Evolutionary conservation across 2,113 vertebrate species (phyloP).

Genomic region (Labeo rohita): DNA sequence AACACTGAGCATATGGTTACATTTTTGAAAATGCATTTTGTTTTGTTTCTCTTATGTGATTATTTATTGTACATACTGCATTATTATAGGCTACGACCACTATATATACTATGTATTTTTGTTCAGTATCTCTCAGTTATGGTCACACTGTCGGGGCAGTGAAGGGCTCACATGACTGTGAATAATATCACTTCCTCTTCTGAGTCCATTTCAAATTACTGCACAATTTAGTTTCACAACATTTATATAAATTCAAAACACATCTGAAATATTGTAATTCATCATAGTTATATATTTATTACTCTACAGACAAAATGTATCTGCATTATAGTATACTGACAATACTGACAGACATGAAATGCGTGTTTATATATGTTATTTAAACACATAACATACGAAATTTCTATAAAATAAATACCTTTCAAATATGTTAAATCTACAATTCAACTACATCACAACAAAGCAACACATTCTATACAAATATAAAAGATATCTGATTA

Average conservation of each 20-base stretch:
- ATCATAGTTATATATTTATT: not conserved
- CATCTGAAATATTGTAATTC: not conserved
- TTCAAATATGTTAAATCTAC: not conserved
- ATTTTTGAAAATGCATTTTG: not conserved
- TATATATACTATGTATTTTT: not conserved
- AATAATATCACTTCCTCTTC: conserved; percentile 54
- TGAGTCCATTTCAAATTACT: not conserved
- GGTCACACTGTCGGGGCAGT: not conserved
- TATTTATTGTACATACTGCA: not conserved
- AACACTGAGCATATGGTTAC: not conserved
- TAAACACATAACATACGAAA: not conserved
- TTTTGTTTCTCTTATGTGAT: not conserved
- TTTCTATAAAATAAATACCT: not conserved
- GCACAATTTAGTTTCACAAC: not conserved
- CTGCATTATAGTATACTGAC: not conserved
- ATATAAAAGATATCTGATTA: not conserved
- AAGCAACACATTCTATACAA: not conserved
- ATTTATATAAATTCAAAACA: not conserved
- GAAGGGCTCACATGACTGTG: conserved; percentile 51
- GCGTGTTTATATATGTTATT: not conserved
- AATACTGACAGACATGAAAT: not conserved
- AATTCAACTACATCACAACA: not conserved
- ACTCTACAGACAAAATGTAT: not conserved
- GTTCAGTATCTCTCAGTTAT: not conserved
- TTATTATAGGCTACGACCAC: not conserved